Percentiles rank a stretch among this genome's conserved stretches.
These are phyloP conservation scores for Pseudobourletiella spinata DNA, from an alignment of 1,140 invertebrate species.

Conservation along the genomic window DNA sequence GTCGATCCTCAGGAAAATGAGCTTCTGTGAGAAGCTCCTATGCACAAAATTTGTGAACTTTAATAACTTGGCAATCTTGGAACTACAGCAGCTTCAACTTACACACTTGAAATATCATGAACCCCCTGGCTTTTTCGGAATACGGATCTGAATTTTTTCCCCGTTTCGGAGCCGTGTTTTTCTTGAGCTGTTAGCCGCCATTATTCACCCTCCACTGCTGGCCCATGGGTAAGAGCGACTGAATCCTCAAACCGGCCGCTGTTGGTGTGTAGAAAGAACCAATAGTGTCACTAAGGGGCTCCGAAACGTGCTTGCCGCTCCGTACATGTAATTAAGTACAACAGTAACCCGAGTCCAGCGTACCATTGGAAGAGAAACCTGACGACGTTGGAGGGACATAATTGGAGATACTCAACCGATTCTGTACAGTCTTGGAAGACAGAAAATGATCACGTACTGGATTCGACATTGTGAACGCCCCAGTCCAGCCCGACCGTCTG, in stretches of 20 bases:
- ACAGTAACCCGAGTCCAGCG: too few species aligned
- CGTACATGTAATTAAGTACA: not conserved
- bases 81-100: too few species aligned
- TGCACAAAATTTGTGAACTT: too few species aligned
- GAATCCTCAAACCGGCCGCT: not conserved
- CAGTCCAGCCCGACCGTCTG: too few species aligned
- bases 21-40: conserved; percentile 3
- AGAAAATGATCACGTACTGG: too few species aligned
- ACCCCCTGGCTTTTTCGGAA: not conserved
- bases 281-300: not conserved
- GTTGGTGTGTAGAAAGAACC: not conserved
- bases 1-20: not conserved
- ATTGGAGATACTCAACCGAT: too few species aligned
- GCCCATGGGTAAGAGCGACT: not conserved
- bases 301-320: not conserved
- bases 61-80: too few species aligned
- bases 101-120: not conserved
- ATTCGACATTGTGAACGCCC: too few species aligned
- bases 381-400: too few species aligned
- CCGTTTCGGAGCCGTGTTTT: not conserved
- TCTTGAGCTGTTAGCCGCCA: not conserved
- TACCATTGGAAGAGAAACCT: too few species aligned
- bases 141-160: not conserved
- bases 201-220: not conserved
- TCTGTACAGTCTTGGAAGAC: too few species aligned